A percentile compares a stretch with the other conserved stretches of the same genome.
phyloP scores from a whole-genome alignment of 2,888 invertebrate genomes.

The Stenichneumon culpator region DNA sequence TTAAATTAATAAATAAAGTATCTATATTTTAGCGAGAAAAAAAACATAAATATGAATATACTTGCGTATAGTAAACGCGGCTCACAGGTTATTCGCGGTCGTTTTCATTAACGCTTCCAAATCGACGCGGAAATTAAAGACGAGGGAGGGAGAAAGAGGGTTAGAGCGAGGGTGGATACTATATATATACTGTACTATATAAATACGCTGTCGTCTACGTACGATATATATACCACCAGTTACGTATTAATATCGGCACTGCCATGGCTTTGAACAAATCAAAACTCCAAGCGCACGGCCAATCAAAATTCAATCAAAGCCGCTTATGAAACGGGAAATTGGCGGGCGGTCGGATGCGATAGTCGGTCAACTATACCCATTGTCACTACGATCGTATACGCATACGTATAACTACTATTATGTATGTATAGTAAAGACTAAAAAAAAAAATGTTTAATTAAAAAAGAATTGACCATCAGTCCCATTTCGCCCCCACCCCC shows the following conservation, averaged over 20 bases:
- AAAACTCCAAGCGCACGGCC: slow-evolving; percentile 71
- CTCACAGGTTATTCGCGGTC: slow-evolving; percentile 24
- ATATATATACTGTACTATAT: slow-evolving; percentile 43
- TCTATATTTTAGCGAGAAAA: slow-evolving; percentile 29
- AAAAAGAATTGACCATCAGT: slow-evolving; percentile 34
- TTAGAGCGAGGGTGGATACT: slow-evolving; percentile 16
- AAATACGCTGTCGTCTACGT: slow-evolving; percentile 56
- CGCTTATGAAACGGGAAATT: slow-evolving; percentile 63
- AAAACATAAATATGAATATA: slow-evolving; percentile 7
- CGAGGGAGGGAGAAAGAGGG: background rate
- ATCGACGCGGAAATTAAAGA: slow-evolving; percentile 43
- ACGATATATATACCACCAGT: slow-evolving; percentile 63
- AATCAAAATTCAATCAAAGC: slow-evolving; percentile 75
- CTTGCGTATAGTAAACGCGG: slow-evolving; percentile 30
- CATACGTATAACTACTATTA: slow-evolving; percentile 14
- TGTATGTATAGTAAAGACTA: slow-evolving; percentile 32
- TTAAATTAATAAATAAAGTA: background rate
- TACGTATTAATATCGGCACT: slow-evolving; percentile 80
- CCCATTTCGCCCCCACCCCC: slow-evolving; percentile 22
- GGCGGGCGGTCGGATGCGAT: slow-evolving; percentile 56
- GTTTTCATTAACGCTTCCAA: slow-evolving; percentile 56
- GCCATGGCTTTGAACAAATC: slow-evolving; percentile 80
- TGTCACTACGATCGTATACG: slow-evolving; percentile 43
- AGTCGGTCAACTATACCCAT: slow-evolving; percentile 56
- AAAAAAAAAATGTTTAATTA: slow-evolving; percentile 2